Evolutionary conservation across 2,888 invertebrate species (phyloP), one percentile per base, ranked within the genome.

Genomic region (Drosophila cognata): DNA sequence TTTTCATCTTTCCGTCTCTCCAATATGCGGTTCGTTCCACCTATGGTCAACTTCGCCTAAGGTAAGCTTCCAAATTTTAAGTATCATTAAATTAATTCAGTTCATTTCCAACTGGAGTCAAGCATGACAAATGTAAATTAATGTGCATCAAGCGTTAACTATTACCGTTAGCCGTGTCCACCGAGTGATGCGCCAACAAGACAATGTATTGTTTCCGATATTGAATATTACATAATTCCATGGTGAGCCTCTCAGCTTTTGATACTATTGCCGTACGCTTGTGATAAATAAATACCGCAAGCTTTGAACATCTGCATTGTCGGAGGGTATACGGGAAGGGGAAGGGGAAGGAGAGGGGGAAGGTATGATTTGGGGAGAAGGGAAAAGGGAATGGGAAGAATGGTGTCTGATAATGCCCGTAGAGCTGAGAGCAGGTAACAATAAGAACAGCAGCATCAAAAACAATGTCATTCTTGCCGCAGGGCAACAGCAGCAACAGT

Each of bases 381-480:
- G 21, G 21, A 21, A 21, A 21, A 21, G 21, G 21, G 21, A 21
- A 21, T 21, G 6, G n/a, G 11, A 4, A 52, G 8, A 69, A 63
- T 35, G 59, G 36, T 59, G 41, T 33, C 43, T 60, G 66, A 79
- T 74, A 74, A 55, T 59, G 46, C 55, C 56, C 56, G 56, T 35
- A 46, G 25, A 74, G 60, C 58, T 62, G 46, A 63, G 74, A 43
- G 21, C 56, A 56, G 79, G 52, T 66, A 61, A 48, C 43, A 59
- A 51, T 25, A 59, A 25, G 43, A 56, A 36, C 46, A 73, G 35
- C 56, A 58, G 62, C 61, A 58, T 60, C 63, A 66, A 51, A 50
- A 63, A 55, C 56, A 55, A 59, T 36, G 61, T 43, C 58, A 55
- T 36, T 55, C 51, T 64, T 61, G 76, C 76, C 61, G 52, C 66